These are phyloP conservation scores for Raja brachyura DNA, from an alignment of 2,113 vertebrate genomes.

Conservation along the genomic window DNA sequence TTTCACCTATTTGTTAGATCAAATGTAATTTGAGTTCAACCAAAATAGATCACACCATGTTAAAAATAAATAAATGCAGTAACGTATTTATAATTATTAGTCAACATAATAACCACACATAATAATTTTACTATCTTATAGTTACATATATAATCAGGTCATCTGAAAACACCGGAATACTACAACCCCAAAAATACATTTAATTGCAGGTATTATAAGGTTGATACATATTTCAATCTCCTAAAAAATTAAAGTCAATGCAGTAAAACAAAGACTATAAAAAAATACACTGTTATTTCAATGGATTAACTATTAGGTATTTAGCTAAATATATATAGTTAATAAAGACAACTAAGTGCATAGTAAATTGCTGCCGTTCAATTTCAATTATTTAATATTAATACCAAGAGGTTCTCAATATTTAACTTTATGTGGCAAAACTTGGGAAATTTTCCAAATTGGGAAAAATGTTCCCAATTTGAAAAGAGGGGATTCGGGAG, in stretches of 20 bases:
- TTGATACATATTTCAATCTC: neutral
- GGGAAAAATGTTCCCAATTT: no score
- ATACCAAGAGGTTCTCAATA: neutral
- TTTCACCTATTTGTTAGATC: conserved; percentile 69
- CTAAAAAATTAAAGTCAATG: neutral
- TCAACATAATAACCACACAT: neutral
- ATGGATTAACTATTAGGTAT: neutral
- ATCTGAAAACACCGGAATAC: neutral
- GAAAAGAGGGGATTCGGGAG: neutral
- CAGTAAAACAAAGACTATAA: neutral
- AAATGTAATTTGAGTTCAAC: neutral
- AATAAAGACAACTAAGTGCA: neutral
- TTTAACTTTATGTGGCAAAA: neutral
- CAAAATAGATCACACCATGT: conserved; percentile 36
- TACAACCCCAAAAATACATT: neutral
- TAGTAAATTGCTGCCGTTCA: neutral
- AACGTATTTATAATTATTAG: neutral
- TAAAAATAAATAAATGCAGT: neutral
- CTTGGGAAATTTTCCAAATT: no score
- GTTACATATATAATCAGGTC: neutral
- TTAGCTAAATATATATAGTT: neutral
- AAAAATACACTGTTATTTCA: neutral
- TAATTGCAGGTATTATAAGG: neutral
- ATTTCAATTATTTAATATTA: neutral
- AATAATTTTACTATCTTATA: neutral